phyloP scores from a whole-genome alignment of 2,113 vertebrate species.

The Notarius lentiginosus region DNA sequence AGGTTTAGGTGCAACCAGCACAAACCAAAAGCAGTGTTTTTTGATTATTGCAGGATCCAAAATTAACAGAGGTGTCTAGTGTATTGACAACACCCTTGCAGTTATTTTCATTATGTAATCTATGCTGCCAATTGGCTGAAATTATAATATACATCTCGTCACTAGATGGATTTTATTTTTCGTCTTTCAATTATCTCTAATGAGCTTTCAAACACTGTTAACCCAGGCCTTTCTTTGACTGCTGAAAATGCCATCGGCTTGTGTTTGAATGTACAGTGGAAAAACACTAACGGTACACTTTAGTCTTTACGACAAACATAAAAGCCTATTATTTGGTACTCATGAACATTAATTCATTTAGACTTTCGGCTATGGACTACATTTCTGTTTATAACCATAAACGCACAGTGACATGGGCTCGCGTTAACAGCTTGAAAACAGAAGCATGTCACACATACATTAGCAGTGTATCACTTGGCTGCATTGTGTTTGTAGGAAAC shows the following conservation, averaged over 20 bases:
- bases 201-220: not conserved
- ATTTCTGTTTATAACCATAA: not conserved
- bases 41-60: not conserved
- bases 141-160: not conserved
- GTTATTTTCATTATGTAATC: not conserved
- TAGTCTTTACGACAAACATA: not conserved
- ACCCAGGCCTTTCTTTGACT: not conserved
- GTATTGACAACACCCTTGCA: not conserved
- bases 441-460: not conserved
- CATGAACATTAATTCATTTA: too few relatives aligned
- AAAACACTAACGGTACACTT: not conserved
- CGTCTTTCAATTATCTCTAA: not conserved
- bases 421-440: not conserved
- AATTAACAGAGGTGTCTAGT: not conserved
- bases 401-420: not conserved
- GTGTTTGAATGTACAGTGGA: not conserved
- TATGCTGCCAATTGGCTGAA: not conserved
- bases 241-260: not conserved
- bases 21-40: not conserved
- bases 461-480: constrained; percentile 55
- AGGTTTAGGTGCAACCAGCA: not conserved
- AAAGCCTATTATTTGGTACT: not conserved
- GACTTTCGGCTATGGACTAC: not conserved
- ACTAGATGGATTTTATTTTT: not conserved
- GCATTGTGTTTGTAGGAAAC: constrained; percentile 59